phyloP scores from a whole-genome alignment of 1,140 invertebrate species.

The Leptinotarsa texana region DNA sequence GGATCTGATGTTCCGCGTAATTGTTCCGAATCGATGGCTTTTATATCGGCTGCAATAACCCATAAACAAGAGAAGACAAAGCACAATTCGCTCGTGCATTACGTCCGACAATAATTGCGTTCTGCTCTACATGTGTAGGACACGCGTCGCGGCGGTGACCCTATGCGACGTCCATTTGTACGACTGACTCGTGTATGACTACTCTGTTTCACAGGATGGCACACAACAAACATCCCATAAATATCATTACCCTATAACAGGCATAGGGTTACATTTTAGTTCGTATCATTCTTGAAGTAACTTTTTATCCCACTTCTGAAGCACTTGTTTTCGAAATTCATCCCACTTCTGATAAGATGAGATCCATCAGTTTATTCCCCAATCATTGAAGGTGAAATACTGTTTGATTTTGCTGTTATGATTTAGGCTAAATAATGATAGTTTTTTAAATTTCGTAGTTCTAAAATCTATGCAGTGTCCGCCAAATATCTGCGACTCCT shows the following conservation, averaged over 20 bases:
- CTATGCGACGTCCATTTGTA: conserved; percentile 9
- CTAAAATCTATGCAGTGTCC: neutral
- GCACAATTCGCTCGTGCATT: conserved; percentile 49
- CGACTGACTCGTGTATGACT: neutral
- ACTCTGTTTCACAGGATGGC: neutral
- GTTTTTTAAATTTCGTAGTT: too few species aligned
- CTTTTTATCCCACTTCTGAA: too few species aligned
- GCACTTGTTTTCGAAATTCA: too few species aligned
- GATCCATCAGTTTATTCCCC: too few species aligned
- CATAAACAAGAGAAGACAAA: conserved; percentile 47
- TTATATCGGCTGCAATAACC: conserved; percentile 51
- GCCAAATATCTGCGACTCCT: neutral
- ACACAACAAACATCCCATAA: neutral
- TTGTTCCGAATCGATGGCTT: conserved; percentile 52
- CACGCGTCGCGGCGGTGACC: conserved; percentile 44
- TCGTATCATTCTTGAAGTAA: too few species aligned
- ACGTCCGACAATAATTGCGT: conserved; percentile 52
- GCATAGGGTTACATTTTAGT: neutral
- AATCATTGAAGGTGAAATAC: too few species aligned
- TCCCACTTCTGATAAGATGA: too few species aligned
- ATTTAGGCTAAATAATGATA: too few species aligned
- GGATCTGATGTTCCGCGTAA: conserved; percentile 36
- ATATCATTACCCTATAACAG: neutral
- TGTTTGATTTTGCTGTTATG: too few species aligned
- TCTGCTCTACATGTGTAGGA: conserved; percentile 52